Percentiles rank a stretch among this genome's conserved stretches.
Conservation (phyloP, 2,797 vertebrate genomes). For the Sebastes diaconus region DNA sequence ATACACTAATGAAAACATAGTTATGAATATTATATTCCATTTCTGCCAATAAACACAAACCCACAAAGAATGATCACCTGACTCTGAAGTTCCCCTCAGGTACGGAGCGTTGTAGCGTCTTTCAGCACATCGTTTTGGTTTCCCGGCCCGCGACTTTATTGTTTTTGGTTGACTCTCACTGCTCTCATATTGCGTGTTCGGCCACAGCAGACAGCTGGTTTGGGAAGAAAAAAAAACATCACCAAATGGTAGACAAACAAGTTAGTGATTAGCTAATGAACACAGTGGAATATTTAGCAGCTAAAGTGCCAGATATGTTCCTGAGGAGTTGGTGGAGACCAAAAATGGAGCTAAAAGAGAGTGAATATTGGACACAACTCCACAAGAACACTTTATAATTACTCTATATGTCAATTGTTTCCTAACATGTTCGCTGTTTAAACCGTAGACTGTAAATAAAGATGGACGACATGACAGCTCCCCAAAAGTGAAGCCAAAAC, state of each 20-base stretch:
- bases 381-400: not conserved
- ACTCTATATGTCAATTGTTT: not conserved
- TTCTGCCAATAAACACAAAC: not conserved
- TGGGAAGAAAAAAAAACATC: not conserved
- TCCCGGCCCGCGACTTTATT: not conserved
- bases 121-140: not conserved
- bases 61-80: not conserved
- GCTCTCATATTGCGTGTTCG: not conserved
- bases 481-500: no score
- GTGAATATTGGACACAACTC: not conserved
- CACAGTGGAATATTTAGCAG: not conserved
- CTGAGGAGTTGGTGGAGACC: no score
- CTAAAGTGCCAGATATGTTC: not conserved
- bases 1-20: no score
- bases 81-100: not conserved
- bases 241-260: not conserved
- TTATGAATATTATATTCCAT: no score
- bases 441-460: no score
- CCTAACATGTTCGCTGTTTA: not conserved
- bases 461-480: no score
- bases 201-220: not conserved
- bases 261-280: not conserved
- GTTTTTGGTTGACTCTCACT: not conserved
- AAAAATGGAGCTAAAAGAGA: no score
- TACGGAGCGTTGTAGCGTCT: not conserved